Evolutionary conservation across 2,113 vertebrate species (phyloP), one percentile per base, ranked within the genome.

Genomic region (Pagrus major): DNA sequence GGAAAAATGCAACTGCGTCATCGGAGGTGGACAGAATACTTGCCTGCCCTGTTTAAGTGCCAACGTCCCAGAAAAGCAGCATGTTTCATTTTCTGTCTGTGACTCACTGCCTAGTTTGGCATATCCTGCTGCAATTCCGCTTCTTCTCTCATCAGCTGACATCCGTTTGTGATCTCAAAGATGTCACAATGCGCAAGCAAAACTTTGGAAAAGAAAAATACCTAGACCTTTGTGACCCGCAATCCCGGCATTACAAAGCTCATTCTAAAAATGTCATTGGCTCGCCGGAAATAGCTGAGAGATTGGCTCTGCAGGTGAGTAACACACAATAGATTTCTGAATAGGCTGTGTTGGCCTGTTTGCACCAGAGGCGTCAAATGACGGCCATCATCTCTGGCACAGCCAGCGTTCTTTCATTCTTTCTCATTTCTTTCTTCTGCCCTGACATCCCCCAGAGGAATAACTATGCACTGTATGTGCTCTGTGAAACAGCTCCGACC

Each of bases 211-310:
- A 39, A 68, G 44, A 76, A 61, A 79, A 83, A 67, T n/a, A 77
- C 23, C 21, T 5, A 14, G 71, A 66, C 81, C 59, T 64, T 39
- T 15, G 35, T 63, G 68, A 83, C 63, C 67, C 15, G 1, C 44
- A 64, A 37, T 60, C 44, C 33, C 18, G 1, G 70, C 41, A 61
- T 72, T 72, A 81, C 51, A 75, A 84, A 85, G 16, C 33, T 18
- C 54, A 56, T 74, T 47, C 23, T 63, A 35, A 67, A 82, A 80
- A 75, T 72, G 82, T 85, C 64, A 81, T 56, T 46, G 69, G 58
- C 41, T 75, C 6, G 49, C 18, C 5, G 64, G 61, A 52, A 55
- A n/a, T 20, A 21, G 54, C 61, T 77, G 76, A 74, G 31, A 87
- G 73, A 71, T 61, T 54, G 47, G 25, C 52, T 78, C 58, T 80